Conservation (phyloP, 2,113 vertebrate genomes). For the Mormoops blainvillei region DNA sequence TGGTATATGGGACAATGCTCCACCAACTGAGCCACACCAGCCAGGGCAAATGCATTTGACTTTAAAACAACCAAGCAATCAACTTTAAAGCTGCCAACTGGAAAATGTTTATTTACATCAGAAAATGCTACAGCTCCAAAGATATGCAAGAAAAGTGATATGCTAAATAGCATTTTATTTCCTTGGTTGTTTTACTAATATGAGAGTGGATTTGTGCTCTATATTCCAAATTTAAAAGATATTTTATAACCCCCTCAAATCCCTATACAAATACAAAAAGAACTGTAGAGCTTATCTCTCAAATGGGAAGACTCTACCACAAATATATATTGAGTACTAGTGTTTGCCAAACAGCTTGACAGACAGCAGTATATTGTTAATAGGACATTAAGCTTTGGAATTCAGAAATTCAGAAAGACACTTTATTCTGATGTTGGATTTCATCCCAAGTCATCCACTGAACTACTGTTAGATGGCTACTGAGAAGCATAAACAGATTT, state of each 20-base stretch:
- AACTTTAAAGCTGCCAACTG: constrained; percentile 25
- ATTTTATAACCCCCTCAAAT: background rate
- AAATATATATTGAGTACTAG: background rate
- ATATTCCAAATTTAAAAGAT: constrained; percentile 6
- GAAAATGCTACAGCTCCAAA: constrained; percentile 32
- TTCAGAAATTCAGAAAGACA: background rate
- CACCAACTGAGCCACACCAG: too few species aligned
- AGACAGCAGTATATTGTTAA: background rate
- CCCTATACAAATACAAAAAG: background rate
- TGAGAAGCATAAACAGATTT: background rate
- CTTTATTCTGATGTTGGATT: background rate
- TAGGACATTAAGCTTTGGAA: background rate
- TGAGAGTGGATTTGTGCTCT: background rate
- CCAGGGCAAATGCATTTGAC: background rate
- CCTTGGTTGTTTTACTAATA: constrained; percentile 28
- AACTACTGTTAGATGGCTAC: background rate
- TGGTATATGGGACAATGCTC: too few species aligned
- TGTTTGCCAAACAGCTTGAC: background rate
- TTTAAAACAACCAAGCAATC: constrained; percentile 39
- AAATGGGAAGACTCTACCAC: background rate
- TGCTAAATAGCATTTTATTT: constrained; percentile 24
- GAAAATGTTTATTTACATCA: constrained; percentile 19
- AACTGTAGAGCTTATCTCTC: background rate
- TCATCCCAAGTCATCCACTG: background rate
- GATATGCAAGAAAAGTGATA: constrained; percentile 39